These are phyloP conservation scores for Drosophila conformis DNA, from an alignment of 2,888 invertebrate genomes.

Conservation along the genomic window DNA sequence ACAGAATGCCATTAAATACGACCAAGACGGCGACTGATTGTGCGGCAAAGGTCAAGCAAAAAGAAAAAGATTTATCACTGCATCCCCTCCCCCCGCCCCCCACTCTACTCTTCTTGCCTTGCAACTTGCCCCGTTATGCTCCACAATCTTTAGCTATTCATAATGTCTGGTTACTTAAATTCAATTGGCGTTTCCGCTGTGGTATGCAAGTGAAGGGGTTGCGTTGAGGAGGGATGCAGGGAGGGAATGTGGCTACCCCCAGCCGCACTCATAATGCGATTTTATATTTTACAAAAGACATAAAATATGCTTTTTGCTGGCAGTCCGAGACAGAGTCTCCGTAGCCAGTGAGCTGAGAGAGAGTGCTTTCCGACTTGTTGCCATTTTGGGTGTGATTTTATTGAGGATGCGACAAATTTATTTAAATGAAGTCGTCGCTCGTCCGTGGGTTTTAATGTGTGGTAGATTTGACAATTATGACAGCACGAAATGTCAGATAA, in stretches of 20 bases:
- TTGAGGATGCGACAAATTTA: slow-evolving; percentile 77
- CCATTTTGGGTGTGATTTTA: slow-evolving; percentile 56
- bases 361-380: slow-evolving; percentile 40
- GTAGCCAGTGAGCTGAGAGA: slow-evolving; percentile 27
- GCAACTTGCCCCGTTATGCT: not conserved
- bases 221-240: not conserved
- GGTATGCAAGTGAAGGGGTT: slow-evolving; percentile 26
- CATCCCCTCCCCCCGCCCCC: not conserved
- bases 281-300: slow-evolving; percentile 63
- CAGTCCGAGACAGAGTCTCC: slow-evolving; percentile 12
- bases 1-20: slow-evolving; percentile 52
- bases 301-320: slow-evolving; percentile 70
- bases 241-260: slow-evolving; percentile 1
- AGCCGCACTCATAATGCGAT: slow-evolving; percentile 64
- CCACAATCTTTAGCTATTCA: slow-evolving; percentile 40
- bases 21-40: slow-evolving; percentile 48
- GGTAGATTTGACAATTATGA: slow-evolving; percentile 79
- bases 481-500: slow-evolving; percentile 63
- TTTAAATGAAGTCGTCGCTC: slow-evolving; percentile 71
- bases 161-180: slow-evolving; percentile 70
- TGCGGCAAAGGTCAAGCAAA: slow-evolving; percentile 63
- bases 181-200: slow-evolving; percentile 79
- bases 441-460: slow-evolving; percentile 60
- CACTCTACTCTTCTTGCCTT: not conserved
- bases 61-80: slow-evolving; percentile 30